Percentiles rank a stretch among this genome's conserved stretches.
Conservation (phyloP, 2,113 vertebrate species). For the Ochotona curzoniae region DNA sequence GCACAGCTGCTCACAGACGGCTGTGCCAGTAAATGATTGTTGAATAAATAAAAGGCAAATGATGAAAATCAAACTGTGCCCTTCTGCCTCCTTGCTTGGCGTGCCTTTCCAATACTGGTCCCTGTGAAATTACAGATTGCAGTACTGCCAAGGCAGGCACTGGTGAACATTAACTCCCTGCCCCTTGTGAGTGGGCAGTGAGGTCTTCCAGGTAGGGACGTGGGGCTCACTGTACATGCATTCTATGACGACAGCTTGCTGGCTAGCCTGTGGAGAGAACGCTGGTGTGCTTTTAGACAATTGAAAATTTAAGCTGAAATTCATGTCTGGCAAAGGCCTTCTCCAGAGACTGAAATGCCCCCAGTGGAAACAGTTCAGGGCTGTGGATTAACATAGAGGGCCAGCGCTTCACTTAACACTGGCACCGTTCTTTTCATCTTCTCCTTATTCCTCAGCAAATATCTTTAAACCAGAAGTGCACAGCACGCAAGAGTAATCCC, state of each 20-base stretch:
- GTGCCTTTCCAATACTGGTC: neutral
- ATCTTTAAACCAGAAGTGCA: slow-evolving; percentile 35
- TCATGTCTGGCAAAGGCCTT: neutral
- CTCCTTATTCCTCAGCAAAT: slow-evolving; percentile 36
- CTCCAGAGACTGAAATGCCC: neutral
- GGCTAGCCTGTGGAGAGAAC: neutral
- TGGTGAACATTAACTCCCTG: neutral
- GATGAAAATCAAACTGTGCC: neutral
- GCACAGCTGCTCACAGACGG: neutral
- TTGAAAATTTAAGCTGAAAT: neutral
- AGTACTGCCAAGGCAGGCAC: neutral
- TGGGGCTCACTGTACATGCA: neutral
- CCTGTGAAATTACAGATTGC: neutral
- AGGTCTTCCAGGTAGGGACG: neutral
- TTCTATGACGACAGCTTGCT: neutral
- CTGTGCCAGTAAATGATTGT: neutral
- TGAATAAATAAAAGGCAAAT: neutral
- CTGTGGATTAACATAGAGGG: neutral
- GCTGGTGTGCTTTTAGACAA: neutral
- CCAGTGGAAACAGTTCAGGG: neutral
- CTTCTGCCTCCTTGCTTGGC: neutral
- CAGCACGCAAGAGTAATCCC: neutral
- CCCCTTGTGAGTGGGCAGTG: neutral
- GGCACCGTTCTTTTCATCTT: neutral
- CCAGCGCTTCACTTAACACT: neutral